phyloP scores from a whole-genome alignment of 1,140 invertebrate species.

The Brachystomella parvula region DNA sequence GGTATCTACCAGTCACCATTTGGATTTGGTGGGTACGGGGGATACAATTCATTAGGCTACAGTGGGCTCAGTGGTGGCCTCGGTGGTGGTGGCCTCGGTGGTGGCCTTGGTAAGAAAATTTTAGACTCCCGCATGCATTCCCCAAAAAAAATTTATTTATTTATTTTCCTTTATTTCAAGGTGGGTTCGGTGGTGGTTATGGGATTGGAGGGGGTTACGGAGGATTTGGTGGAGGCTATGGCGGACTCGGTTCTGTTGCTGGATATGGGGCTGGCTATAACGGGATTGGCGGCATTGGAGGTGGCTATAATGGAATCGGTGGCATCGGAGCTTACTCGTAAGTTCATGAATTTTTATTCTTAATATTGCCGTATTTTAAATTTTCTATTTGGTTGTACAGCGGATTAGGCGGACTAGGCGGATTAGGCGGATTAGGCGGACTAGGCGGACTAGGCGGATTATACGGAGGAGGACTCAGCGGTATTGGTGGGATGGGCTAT shows the following conservation, averaged over 20 bases:
- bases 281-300: background rate
- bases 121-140: too few species aligned
- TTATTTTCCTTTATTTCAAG: background rate
- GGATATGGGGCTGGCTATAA: conserved; percentile 1
- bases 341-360: background rate
- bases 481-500: conserved; percentile 2
- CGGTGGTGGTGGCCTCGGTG: background rate
- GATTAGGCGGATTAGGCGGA: background rate
- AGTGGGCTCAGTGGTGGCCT: background rate
- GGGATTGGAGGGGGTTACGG: background rate
- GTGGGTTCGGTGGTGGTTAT: background rate
- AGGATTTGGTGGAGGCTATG: background rate
- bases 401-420: background rate
- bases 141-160: background rate
- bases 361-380: background rate
- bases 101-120: background rate
- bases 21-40: background rate
- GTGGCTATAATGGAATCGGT: background rate
- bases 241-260: background rate
- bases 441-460: background rate
- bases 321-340: background rate
- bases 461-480: conserved; percentile 1
- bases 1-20: conserved; percentile 5
- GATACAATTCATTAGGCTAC: too few species aligned
- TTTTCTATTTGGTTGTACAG: background rate